Evolutionary conservation across 2,113 vertebrate genomes (phyloP), one percentile per base, ranked within the genome.

Genomic region (Hippolais icterina): DNA sequence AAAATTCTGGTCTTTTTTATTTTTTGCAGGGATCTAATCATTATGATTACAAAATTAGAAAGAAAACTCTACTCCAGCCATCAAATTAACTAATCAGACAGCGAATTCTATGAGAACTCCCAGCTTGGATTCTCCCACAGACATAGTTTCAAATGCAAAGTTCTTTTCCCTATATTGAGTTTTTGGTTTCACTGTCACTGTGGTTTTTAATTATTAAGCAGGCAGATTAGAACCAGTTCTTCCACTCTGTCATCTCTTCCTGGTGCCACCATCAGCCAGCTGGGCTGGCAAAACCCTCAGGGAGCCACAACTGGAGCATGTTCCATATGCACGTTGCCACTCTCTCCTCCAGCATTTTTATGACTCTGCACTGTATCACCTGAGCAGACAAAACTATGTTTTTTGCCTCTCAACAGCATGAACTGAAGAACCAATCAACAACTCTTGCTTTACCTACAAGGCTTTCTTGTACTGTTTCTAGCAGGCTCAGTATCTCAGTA

Each of bases 161-260:
- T 44, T 46, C 25, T 23, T 56, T 64, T 31, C 86, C 47, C 47
- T 66, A 28, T 16, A 75, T 0, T 39, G 42, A 86, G 33, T 25
- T 89, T 88, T 88, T 80, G 35, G 3, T 89, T 86, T 88, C 47
- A 93, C 42, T 86, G 59, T 66, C 7, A 1, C 59, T 88, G 79
- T 88, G 94, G 46, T 33, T 94, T 91, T 80, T 77, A 63, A 65
- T 94, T 84, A 90, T 74, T 88, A 83, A 80, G 72, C 50, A 52
- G 60, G 64, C 57, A 90, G 86, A 81, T 83, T 81, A 63, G 60
- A 90, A 82, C 79, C 49, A 84, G 93, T 83, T 95, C 35, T 83
- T 93, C 90, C 49, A 86, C 88, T 78, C 61, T 46, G 37, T 81
- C 75, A 86, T 56, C 42, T 71, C 57, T 25, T 88, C 64, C 56